Percentiles rank a stretch among this genome's conserved stretches.
Evolutionary conservation across 2,888 invertebrate genomes (phyloP).

Genomic region (Cantharis nigra): DNA sequence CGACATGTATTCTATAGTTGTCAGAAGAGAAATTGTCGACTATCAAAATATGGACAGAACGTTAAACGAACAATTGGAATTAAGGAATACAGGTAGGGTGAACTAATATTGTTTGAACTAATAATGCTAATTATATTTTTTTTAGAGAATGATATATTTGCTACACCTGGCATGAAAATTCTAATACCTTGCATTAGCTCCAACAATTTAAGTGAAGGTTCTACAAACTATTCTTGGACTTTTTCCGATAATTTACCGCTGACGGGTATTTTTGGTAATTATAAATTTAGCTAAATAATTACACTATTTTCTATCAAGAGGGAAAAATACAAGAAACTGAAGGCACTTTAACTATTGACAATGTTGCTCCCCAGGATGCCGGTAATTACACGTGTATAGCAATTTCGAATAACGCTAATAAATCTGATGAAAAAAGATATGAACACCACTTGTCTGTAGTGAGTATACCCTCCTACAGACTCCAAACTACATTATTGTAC

Average conservation of each 20-base stretch:
- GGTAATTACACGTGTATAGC: slow-evolving; percentile 53
- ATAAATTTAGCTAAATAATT: background rate
- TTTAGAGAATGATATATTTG: slow-evolving; percentile 39
- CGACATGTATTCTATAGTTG: background rate
- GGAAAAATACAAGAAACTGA: slow-evolving; percentile 40
- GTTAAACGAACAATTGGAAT: slow-evolving; percentile 33
- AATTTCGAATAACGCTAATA: slow-evolving; percentile 28
- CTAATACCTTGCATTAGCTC: slow-evolving; percentile 35
- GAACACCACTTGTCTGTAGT: slow-evolving; percentile 50
- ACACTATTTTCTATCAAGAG: slow-evolving; percentile 19
- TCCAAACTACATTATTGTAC: slow-evolving; percentile 47
- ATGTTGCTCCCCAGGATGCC: slow-evolving; percentile 46
- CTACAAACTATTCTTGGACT: slow-evolving; percentile 34
- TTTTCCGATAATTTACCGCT: slow-evolving; percentile 35
- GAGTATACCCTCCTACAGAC: slow-evolving; percentile 47
- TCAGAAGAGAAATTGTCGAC: slow-evolving; percentile 18
- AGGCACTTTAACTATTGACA: slow-evolving; percentile 44
- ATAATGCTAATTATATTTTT: background rate
- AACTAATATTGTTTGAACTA: background rate
- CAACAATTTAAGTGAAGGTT: slow-evolving; percentile 14
- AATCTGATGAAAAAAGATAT: slow-evolving; percentile 30
- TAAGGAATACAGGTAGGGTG: slow-evolving; percentile 34
- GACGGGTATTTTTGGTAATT: slow-evolving; percentile 32
- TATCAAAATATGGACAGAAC: slow-evolving; percentile 24
- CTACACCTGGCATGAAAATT: slow-evolving; percentile 36